Evolutionary conservation across 2,113 vertebrate species (phyloP).

Genomic region (Dendrocopos noguchii): DNA sequence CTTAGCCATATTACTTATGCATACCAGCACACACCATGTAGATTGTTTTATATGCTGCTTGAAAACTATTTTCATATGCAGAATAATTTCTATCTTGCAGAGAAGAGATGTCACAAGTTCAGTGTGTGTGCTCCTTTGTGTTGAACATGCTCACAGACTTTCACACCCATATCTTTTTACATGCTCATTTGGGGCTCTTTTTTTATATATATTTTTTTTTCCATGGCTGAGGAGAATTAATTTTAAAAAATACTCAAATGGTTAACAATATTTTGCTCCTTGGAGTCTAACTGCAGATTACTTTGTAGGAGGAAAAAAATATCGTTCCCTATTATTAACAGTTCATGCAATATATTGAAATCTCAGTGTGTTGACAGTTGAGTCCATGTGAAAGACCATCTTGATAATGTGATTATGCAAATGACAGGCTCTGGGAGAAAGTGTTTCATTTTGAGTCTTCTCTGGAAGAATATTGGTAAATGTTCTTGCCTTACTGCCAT

Average conservation of each 20-base stretch:
- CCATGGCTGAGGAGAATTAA: neutral
- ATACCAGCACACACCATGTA: neutral
- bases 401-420: conserved; percentile 54
- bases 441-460: conserved; percentile 13
- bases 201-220: neutral
- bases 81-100: neutral
- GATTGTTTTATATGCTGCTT: neutral
- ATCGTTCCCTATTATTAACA: neutral
- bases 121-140: neutral
- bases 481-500: neutral
- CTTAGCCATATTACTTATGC: neutral
- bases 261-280: neutral
- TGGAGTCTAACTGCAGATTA: neutral
- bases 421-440: conserved; percentile 3
- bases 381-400: neutral
- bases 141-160: neutral
- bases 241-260: conserved; percentile 10
- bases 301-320: neutral
- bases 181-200: neutral
- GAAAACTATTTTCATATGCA: neutral
- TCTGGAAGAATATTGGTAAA: neutral
- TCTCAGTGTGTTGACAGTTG: neutral
- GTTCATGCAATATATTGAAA: neutral
- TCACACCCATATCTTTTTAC: neutral
- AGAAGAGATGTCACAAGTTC: neutral